Conservation (phyloP, 2,797 vertebrate species). For the Syndactyla subalaris region DNA sequence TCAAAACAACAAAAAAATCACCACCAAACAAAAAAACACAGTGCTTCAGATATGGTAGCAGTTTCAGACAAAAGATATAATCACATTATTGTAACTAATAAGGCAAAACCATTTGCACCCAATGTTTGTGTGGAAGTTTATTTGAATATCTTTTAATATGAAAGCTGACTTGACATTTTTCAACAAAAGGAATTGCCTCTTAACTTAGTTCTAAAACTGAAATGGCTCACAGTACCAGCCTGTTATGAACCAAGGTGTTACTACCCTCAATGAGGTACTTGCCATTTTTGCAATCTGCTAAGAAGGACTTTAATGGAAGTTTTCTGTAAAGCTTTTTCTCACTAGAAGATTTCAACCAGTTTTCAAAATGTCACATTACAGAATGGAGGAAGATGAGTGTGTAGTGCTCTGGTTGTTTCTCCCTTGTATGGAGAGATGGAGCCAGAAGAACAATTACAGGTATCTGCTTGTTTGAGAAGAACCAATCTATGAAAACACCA, state of each 20-base stretch:
- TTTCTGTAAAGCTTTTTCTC: background rate
- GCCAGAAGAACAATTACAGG: background rate
- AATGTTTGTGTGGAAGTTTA: background rate
- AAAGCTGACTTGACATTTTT: background rate
- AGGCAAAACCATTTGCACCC: background rate
- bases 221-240: background rate
- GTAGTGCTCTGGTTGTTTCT: background rate
- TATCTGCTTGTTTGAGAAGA: background rate
- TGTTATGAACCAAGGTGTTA: background rate
- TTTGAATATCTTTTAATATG: background rate
- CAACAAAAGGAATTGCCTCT: background rate
- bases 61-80: slow-evolving; percentile 11
- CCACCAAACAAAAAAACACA: too few relatives aligned
- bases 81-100: slow-evolving; percentile 25
- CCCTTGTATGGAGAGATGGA: background rate
- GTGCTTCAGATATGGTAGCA: background rate
- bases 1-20: too few relatives aligned
- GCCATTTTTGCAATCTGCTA: background rate
- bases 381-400: background rate
- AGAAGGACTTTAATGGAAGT: background rate
- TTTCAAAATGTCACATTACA: background rate
- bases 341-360: background rate
- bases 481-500: background rate
- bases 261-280: background rate
- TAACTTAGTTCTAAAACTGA: background rate